Percentiles rank a stretch among this genome's conserved stretches.
phyloP scores from a whole-genome alignment of 2,888 invertebrate species.

The Leptogaster cylindrica region DNA sequence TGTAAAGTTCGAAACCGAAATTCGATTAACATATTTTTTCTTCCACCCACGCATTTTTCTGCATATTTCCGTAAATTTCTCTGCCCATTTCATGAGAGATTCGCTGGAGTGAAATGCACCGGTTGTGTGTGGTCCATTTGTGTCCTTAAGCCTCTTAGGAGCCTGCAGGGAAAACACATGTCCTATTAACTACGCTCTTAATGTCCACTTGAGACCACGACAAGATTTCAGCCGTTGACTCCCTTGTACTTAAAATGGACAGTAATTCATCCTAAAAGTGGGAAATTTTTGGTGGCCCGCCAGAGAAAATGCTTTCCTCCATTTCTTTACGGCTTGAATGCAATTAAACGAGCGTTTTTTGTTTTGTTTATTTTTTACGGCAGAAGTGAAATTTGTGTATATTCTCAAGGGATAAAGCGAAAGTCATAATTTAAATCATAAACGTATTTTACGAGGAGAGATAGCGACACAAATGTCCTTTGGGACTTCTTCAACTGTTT shows the following conservation, averaged over 20 bases:
- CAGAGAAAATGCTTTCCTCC: constrained; percentile 8
- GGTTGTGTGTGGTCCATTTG: constrained; percentile 31
- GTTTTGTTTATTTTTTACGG: too few relatives aligned
- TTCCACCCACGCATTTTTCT: neutral
- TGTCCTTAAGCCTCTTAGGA: constrained; percentile 12
- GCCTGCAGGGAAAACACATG: constrained; percentile 31
- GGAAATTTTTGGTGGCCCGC: constrained; percentile 12
- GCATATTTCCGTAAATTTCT: neutral
- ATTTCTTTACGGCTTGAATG: constrained; percentile 6
- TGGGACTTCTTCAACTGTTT: too few relatives aligned
- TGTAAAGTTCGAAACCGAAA: neutral
- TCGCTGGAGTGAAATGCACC: neutral
- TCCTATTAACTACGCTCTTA: constrained; percentile 25
- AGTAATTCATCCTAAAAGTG: constrained; percentile 18
- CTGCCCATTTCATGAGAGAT: neutral
- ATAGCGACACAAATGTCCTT: too few relatives aligned
- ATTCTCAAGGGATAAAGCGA: too few relatives aligned
- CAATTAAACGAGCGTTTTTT: too few relatives aligned
- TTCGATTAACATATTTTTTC: neutral
- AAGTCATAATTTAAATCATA: too few relatives aligned
- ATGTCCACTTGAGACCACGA: constrained; percentile 1
- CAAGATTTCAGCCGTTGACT: neutral
- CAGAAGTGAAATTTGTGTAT: too few relatives aligned
- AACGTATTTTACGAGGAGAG: too few relatives aligned
- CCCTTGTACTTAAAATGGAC: constrained; percentile 8